Conservation (phyloP, 2,888 invertebrate genomes). For the Hofmannophila pseudospretella region DNA sequence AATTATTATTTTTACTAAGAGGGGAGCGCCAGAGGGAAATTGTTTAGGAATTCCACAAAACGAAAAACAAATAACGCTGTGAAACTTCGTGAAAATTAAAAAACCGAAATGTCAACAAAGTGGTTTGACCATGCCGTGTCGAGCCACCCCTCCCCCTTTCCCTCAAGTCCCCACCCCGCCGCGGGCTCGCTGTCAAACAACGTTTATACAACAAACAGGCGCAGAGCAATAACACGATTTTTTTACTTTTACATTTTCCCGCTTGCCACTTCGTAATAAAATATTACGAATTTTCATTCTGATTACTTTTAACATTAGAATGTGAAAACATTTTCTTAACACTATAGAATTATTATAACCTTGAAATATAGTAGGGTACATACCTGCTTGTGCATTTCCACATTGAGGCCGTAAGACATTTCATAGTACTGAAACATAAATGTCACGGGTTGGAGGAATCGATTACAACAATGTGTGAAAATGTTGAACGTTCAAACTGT, state of each 20-base stretch:
- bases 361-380: slow-evolving; percentile 38
- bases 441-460: slow-evolving; percentile 47
- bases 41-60: slow-evolving; percentile 25
- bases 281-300: slow-evolving; percentile 2
- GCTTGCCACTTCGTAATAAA: slow-evolving; percentile 38
- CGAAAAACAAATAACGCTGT: slow-evolving; percentile 26
- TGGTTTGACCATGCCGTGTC: slow-evolving; percentile 24
- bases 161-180: slow-evolving; percentile 21
- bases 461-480: slow-evolving; percentile 37
- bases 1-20: slow-evolving; percentile 23
- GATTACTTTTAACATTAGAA: slow-evolving; percentile 21
- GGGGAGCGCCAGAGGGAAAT: slow-evolving; percentile 15
- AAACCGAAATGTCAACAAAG: slow-evolving; percentile 52
- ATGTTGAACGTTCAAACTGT: slow-evolving; percentile 39
- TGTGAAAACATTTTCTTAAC: slow-evolving; percentile 33
- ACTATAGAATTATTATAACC: background rate
- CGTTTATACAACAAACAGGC: slow-evolving; percentile 63
- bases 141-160: slow-evolving; percentile 20
- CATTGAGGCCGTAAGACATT: slow-evolving; percentile 98
- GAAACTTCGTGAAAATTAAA: slow-evolving; percentile 45
- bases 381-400: slow-evolving; percentile 99
- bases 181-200: slow-evolving; percentile 58
- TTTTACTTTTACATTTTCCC: slow-evolving; percentile 54
- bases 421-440: slow-evolving; percentile 95
- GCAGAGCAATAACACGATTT: slow-evolving; percentile 57